A percentile compares a stretch with the other conserved stretches of the same genome.
phyloP scores from a whole-genome alignment of 2,113 vertebrate genomes.

The Alethe castanea region DNA sequence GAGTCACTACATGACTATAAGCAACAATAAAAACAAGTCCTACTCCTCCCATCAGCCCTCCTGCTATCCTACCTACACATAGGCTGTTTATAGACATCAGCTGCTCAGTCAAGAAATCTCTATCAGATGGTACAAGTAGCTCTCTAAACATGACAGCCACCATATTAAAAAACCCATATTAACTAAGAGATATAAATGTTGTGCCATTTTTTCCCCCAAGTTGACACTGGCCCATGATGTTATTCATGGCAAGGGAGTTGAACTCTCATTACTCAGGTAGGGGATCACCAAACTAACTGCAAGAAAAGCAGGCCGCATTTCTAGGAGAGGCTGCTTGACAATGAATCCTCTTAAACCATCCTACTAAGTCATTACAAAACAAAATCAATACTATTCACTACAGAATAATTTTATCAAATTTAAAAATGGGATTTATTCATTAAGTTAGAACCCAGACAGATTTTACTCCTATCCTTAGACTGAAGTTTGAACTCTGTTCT shows the following conservation, averaged over 20 bases:
- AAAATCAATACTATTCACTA: neutral
- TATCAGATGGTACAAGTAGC: neutral
- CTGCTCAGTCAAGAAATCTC: neutral
- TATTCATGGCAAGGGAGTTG: neutral
- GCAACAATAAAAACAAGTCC: neutral
- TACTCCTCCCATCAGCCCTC: neutral
- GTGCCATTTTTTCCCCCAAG: neutral
- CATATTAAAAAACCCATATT: rapidly evolving
- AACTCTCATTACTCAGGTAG: neutral
- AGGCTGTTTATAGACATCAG: neutral
- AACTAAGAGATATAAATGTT: neutral
- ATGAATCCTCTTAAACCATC: neutral
- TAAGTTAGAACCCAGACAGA: neutral
- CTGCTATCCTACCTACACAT: neutral
- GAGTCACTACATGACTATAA: neutral
- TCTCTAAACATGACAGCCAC: neutral
- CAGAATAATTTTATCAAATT: neutral
- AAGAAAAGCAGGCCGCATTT: neutral
- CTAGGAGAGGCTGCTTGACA: neutral
- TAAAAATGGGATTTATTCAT: neutral
- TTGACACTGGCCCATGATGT: neutral
- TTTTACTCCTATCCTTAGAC: neutral
- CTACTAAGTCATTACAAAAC: neutral
- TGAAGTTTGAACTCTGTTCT: neutral
- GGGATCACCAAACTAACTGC: neutral